Conservation (phyloP, 1,140 invertebrate genomes). For the Phymorhynchus buccinoides region DNA sequence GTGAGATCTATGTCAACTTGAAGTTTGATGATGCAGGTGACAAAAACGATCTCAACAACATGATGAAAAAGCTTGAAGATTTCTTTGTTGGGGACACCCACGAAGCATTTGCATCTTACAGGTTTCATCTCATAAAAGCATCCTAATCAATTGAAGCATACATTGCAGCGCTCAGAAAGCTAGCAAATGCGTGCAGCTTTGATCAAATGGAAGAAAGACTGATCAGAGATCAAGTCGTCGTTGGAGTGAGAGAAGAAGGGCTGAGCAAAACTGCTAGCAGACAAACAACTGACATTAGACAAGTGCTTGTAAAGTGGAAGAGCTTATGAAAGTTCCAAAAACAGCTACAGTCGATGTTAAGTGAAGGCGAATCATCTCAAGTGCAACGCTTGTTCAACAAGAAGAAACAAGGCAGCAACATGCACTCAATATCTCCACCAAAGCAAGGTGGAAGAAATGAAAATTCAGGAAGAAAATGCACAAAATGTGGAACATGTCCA, state of each 20-base stretch:
- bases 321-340: neutral
- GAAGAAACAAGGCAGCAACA: neutral
- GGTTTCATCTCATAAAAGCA: conserved; percentile 19
- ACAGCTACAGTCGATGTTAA: neutral
- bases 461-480: neutral
- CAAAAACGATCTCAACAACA: no score
- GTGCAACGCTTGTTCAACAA: neutral
- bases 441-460: neutral
- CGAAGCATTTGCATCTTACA: neutral
- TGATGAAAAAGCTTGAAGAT: no score
- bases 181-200: neutral
- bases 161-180: neutral
- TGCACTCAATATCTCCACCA: neutral
- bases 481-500: conserved; percentile 5
- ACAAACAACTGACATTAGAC: neutral
- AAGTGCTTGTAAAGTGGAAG: neutral
- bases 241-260: conserved; percentile 19
- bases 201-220: neutral
- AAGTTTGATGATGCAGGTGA: neutral
- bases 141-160: conserved; percentile 19
- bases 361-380: neutral
- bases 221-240: conserved; percentile 20
- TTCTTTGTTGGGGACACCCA: neutral
- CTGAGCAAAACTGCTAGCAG: neutral
- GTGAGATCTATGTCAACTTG: neutral